phyloP scores from a whole-genome alignment of 2,797 vertebrate species.

The Enteromius unitaeniatus region DNA sequence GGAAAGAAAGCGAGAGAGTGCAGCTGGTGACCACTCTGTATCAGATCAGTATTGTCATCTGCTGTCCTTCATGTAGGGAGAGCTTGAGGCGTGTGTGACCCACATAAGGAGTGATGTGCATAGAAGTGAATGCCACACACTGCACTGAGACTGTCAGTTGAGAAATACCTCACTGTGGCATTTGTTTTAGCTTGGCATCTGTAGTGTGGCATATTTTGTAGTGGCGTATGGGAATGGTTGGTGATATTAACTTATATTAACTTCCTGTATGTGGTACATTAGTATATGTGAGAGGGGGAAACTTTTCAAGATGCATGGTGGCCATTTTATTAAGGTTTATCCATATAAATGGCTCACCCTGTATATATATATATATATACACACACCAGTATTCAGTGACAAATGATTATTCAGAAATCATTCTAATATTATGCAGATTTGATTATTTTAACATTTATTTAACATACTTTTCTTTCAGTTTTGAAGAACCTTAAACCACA shows the following conservation, averaged over 20 bases:
- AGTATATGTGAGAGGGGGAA: too few relatives aligned
- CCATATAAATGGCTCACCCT: too few relatives aligned
- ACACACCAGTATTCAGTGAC: not conserved
- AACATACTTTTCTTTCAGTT: not conserved
- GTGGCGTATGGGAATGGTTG: not conserved
- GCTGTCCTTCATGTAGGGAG: constrained; percentile 42
- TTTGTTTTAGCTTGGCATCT: constrained; percentile 25
- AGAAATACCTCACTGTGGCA: not conserved
- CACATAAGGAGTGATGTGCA: constrained; percentile 52
- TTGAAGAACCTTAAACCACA: not conserved
- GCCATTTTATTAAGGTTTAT: too few relatives aligned
- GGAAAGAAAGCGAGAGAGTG: constrained; percentile 1
- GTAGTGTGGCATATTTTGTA: constrained; percentile 7
- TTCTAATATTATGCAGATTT: not conserved
- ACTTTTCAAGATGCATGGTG: too few relatives aligned
- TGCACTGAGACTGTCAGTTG: constrained; percentile 15
- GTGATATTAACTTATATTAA: too few relatives aligned
- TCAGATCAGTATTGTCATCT: constrained; percentile 49
- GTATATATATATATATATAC: too few relatives aligned
- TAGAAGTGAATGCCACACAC: not conserved
- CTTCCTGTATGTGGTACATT: too few relatives aligned
- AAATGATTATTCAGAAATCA: not conserved
- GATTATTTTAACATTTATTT: not conserved
- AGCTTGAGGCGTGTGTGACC: constrained; percentile 53
- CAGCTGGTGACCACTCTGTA: constrained; percentile 31